Percentiles rank a stretch among this genome's conserved stretches.
These are phyloP conservation scores for Petaurus breviceps DNA, from an alignment of 2,113 vertebrate genomes.

Conservation along the genomic window DNA sequence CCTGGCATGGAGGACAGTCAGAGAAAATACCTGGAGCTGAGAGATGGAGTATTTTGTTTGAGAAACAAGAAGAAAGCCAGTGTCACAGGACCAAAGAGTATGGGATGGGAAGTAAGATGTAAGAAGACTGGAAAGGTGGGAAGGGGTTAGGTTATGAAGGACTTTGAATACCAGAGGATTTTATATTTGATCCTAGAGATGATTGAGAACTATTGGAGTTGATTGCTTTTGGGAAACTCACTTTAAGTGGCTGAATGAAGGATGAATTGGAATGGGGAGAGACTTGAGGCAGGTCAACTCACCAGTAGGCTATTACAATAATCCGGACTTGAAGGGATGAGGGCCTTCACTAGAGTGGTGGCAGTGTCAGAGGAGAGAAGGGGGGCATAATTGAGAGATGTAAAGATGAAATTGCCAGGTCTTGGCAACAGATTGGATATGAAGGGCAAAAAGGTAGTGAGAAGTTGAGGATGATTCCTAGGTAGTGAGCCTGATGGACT, in stretches of 20 bases:
- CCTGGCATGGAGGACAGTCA: not conserved
- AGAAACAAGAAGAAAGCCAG: not conserved
- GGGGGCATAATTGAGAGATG: not conserved
- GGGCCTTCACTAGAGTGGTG: not conserved
- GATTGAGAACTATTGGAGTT: not conserved
- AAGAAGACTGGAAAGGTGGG: not conserved
- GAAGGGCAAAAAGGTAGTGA: not conserved
- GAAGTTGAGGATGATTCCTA: not conserved
- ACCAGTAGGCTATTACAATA: not conserved
- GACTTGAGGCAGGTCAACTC: not conserved
- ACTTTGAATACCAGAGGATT: not conserved
- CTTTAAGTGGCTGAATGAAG: not conserved
- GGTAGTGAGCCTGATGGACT: not conserved
- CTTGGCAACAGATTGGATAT: not conserved
- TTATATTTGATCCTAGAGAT: not conserved
- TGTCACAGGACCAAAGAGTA: not conserved
- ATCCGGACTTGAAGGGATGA: not conserved
- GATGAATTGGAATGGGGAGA: not conserved
- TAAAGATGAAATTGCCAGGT: not conserved
- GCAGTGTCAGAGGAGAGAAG: not conserved
- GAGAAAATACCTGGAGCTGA: not conserved
- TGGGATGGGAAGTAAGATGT: not conserved
- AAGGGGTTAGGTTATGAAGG: not conserved
- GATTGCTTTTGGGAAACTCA: not conserved
- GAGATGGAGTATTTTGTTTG: not conserved